These are phyloP conservation scores for Oncorhynchus nerka DNA, from an alignment of 2,113 vertebrate genomes.

Conservation along the genomic window DNA sequence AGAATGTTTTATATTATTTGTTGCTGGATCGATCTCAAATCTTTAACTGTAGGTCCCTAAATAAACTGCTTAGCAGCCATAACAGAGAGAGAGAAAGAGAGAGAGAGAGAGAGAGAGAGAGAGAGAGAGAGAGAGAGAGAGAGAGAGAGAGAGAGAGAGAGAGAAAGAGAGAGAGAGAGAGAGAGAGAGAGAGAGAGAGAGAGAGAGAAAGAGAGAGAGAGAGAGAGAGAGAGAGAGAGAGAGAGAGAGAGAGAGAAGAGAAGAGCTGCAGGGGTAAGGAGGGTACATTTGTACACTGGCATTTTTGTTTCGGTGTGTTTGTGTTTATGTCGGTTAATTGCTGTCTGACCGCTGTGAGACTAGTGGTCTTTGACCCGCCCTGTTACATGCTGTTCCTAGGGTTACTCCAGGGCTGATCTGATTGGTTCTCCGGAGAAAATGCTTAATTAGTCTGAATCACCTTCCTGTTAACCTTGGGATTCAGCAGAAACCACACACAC, in stretches of 20 bases:
- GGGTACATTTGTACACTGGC: background rate
- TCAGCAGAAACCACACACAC: conserved; percentile 19
- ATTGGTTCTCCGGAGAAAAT: conserved; percentile 45
- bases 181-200: background rate
- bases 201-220: conserved; percentile 1
- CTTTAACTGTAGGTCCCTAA: too few species aligned
- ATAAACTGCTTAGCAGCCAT: background rate
- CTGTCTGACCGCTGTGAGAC: conserved; percentile 48
- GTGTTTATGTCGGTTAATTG: conserved; percentile 53
- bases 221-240: background rate
- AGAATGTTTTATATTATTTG: too few species aligned
- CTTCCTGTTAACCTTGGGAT: conserved; percentile 52
- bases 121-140: background rate
- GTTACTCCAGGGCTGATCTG: conserved; percentile 34
- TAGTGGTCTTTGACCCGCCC: conserved; percentile 44
- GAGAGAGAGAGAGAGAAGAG: background rate
- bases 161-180: background rate
- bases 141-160: background rate
- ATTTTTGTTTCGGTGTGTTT: background rate
- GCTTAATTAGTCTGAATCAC: conserved; percentile 53
- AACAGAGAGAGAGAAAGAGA: background rate
- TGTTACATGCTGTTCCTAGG: conserved; percentile 9
- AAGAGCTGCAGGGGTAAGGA: too few species aligned
- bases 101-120: background rate
- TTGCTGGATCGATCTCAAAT: too few species aligned